A percentile compares a stretch with the other conserved stretches of the same genome.
Evolutionary conservation across 2,797 vertebrate genomes (phyloP).

Genomic region (Streptopelia turtur): DNA sequence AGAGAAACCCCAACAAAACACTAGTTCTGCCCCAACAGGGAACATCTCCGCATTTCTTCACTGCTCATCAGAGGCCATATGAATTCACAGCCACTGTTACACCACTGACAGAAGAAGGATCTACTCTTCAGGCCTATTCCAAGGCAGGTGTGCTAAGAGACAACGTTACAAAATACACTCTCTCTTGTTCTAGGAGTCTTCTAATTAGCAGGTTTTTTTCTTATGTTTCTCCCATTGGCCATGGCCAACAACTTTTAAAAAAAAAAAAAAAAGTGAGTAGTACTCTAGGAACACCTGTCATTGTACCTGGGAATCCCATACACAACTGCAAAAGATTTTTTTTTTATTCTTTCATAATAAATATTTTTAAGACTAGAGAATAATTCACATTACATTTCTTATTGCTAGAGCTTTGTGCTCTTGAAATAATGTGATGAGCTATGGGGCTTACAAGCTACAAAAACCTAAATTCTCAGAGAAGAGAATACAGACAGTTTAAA

Average conservation of each 20-base stretch:
- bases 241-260: not conserved
- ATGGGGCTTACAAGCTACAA: not conserved
- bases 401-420: not conserved
- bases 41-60: not conserved
- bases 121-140: not conserved
- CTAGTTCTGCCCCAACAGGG: not conserved
- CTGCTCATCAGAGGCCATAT: not conserved
- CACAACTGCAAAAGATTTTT: not conserved
- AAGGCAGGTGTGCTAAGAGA: not conserved
- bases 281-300: not conserved
- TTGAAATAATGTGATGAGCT: rapidly evolving
- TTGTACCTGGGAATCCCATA: not conserved
- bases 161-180: not conserved
- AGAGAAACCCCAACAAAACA: not conserved
- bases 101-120: not conserved
- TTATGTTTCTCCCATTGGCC: not conserved
- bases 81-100: not conserved
- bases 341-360: not conserved
- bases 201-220: not conserved
- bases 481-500: constrained; percentile 7
- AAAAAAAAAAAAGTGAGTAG: too few relatives aligned
- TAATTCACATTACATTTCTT: not conserved
- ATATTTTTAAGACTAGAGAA: not conserved
- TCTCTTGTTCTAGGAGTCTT: not conserved
- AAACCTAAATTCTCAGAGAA: constrained; percentile 27